Percentiles rank a stretch among this genome's conserved stretches.
Conservation (phyloP, 1,140 invertebrate genomes). For the Apis cerana region DNA sequence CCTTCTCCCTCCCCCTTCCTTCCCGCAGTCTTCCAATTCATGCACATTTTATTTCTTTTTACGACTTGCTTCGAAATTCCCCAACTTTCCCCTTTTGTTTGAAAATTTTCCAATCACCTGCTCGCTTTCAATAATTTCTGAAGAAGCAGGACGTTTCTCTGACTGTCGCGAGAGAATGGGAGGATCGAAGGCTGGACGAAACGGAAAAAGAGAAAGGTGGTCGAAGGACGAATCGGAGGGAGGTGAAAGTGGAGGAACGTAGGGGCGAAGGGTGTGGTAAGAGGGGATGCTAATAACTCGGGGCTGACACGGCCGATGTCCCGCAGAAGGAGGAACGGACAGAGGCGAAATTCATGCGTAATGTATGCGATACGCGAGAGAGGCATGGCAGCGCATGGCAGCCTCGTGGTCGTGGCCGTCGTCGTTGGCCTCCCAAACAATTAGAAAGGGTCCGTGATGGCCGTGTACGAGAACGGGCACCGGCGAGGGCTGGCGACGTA, state of each 20-base stretch:
- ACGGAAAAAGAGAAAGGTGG: neutral
- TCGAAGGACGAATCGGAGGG: neutral
- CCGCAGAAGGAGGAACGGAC: constrained; percentile 50
- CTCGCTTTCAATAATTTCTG: too few species aligned
- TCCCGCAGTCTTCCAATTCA: too few species aligned
- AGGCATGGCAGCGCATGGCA: constrained; percentile 25
- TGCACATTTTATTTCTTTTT: too few species aligned
- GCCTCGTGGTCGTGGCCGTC: constrained; percentile 1
- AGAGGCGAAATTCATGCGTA: constrained; percentile 67
- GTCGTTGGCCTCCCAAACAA: constrained; percentile 71
- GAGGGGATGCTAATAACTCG: constrained; percentile 50
- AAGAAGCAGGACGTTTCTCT: too few species aligned
- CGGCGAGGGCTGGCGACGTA: constrained; percentile 20
- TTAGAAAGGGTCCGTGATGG: constrained; percentile 67
- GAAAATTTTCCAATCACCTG: too few species aligned
- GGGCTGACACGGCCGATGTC: constrained; percentile 45
- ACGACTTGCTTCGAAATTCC: too few species aligned
- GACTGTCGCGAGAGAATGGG: neutral
- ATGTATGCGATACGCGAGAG: constrained; percentile 63
- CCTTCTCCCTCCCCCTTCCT: too few species aligned
- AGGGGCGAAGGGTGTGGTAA: neutral
- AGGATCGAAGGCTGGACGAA: too few species aligned
- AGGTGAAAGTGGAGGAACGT: constrained; percentile 3
- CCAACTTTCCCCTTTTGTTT: too few species aligned
- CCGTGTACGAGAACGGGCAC: constrained; percentile 4